Percentiles rank a stretch among this genome's conserved stretches.
These are phyloP conservation scores for Hetaerina titia DNA, from an alignment of 2,888 invertebrate genomes.

Conservation along the genomic window DNA sequence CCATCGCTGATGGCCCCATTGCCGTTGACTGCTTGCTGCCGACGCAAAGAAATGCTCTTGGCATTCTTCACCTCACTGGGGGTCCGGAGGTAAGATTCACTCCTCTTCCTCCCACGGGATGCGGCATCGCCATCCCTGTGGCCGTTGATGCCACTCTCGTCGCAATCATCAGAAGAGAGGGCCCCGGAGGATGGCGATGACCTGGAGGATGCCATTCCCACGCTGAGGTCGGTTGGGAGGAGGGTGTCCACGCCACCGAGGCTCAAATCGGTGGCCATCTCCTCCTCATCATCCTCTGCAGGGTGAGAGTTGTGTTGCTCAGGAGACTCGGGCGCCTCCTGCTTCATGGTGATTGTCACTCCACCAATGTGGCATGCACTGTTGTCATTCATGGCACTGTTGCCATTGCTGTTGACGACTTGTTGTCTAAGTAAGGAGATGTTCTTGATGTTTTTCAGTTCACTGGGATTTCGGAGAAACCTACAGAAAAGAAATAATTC, in stretches of 20 bases:
- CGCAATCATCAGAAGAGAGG: slow-evolving; percentile 39
- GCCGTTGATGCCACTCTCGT: slow-evolving; percentile 5
- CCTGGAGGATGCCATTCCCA: slow-evolving; percentile 45
- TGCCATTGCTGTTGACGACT: slow-evolving; percentile 76
- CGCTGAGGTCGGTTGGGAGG: slow-evolving; percentile 52
- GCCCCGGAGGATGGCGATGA: slow-evolving; percentile 48
- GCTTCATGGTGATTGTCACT: slow-evolving; percentile 57
- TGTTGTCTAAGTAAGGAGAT: slow-evolving; percentile 92
- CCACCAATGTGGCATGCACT: slow-evolving; percentile 55
- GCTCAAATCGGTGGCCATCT: slow-evolving; percentile 58
- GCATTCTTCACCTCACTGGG: slow-evolving; percentile 96
- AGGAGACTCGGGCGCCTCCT: slow-evolving; percentile 60
- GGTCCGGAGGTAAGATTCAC: slow-evolving; percentile 82
- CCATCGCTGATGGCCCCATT: slow-evolving; percentile 7
- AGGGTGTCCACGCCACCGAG: slow-evolving; percentile 53
- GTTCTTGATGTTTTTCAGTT: slow-evolving; percentile 95
- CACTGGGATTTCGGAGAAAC: slow-evolving; percentile 94
- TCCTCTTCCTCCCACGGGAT: slow-evolving; percentile 6
- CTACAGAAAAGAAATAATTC: slow-evolving; percentile 78
- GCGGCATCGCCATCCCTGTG: neutral
- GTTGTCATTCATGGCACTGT: neutral
- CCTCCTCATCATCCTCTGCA: slow-evolving; percentile 44
- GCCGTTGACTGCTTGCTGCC: slow-evolving; percentile 84
- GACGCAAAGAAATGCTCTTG: slow-evolving; percentile 92
- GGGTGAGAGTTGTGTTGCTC: slow-evolving; percentile 36